These are phyloP conservation scores for Lycodopsis pacificus DNA, from an alignment of 2,797 vertebrate species.

Conservation along the genomic window DNA sequence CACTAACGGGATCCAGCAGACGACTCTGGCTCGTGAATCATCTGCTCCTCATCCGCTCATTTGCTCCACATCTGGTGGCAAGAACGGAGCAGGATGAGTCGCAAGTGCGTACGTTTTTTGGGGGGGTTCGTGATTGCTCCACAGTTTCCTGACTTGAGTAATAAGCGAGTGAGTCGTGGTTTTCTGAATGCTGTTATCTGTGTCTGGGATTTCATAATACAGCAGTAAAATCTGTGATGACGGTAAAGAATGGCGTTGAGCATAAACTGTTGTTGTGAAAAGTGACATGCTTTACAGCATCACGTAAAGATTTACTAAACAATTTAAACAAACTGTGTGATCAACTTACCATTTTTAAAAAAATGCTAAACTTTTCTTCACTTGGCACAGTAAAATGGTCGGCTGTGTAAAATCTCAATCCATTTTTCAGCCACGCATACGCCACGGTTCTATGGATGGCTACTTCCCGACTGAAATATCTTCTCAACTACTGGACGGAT, in stretches of 20 bases:
- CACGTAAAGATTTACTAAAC: background rate
- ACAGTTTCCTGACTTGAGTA: slow-evolving; percentile 49
- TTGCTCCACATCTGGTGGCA: slow-evolving; percentile 72
- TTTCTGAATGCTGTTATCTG: slow-evolving; percentile 44
- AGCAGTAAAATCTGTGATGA: slow-evolving; percentile 32
- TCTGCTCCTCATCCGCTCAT: slow-evolving; percentile 59
- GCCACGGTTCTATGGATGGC: too few species aligned
- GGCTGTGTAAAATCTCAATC: background rate
- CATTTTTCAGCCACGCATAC: background rate
- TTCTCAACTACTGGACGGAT: background rate
- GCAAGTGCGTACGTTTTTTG: slow-evolving; percentile 15
- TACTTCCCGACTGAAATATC: background rate
- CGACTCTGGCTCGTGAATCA: slow-evolving; percentile 59
- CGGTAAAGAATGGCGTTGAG: background rate
- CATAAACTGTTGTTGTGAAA: background rate
- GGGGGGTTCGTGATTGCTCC: slow-evolving; percentile 50
- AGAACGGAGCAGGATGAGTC: slow-evolving; percentile 33
- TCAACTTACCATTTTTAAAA: background rate
- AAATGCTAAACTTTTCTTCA: background rate
- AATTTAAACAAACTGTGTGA: background rate
- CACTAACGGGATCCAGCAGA: slow-evolving; percentile 51
- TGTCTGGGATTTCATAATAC: slow-evolving; percentile 61
- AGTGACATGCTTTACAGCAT: background rate
- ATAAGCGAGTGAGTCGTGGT: slow-evolving; percentile 30
- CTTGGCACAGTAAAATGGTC: background rate